phyloP scores from a whole-genome alignment of 2,797 vertebrate genomes.

The Furcifer pardalis region DNA sequence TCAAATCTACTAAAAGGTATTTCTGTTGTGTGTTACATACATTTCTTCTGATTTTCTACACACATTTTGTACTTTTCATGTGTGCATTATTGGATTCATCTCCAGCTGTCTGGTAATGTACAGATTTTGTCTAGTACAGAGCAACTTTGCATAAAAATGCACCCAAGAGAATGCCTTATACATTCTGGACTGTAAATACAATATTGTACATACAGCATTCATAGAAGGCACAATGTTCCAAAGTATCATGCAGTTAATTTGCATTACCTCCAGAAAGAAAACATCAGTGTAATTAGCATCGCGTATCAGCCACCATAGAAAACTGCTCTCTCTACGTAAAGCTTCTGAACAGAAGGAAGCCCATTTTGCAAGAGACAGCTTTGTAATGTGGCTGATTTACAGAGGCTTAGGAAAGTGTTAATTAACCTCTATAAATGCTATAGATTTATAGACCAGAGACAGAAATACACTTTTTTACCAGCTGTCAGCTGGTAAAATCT shows the following conservation, averaged over 20 bases:
- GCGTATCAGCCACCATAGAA: neutral
- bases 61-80: too few relatives aligned
- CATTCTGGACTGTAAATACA: neutral
- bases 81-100: neutral
- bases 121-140: neutral
- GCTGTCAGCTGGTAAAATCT: constrained; percentile 24
- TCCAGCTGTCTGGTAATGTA: neutral
- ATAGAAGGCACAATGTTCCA: neutral
- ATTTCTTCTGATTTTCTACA: too few relatives aligned
- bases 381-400: constrained; percentile 1
- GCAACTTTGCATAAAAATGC: neutral
- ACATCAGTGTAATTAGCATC: constrained; percentile 9
- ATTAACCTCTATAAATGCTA: constrained; percentile 31
- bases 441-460: constrained; percentile 25
- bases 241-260: neutral
- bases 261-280: neutral
- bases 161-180: neutral
- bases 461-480: constrained; percentile 23
- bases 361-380: neutral
- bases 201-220: neutral
- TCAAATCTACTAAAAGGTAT: too few relatives aligned
- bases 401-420: constrained; percentile 24
- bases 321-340: neutral
- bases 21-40: too few relatives aligned
- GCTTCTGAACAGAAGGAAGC: neutral